Base-by-base conservation (phyloP, 2,113 vertebrate genomes). In the Zosterops borbonicus region DNA sequence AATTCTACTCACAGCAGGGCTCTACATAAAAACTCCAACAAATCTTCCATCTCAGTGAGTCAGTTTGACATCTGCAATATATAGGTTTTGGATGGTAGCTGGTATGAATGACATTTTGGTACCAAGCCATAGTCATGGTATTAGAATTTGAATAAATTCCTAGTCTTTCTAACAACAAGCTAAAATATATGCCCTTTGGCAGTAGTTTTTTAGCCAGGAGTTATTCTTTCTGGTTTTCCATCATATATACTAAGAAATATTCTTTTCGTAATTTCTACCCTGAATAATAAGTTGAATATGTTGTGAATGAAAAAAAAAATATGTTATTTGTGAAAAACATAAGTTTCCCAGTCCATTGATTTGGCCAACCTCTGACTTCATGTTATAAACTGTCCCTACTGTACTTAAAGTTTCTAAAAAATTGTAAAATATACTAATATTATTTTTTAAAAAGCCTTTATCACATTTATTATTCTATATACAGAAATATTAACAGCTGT, bases 11-110 rank as follows among this genome's bases (percentile, higher is more conserved):
- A 97, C 96, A 97, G 97, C 94, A 98, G 97, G 96, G 92, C 95
- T 95, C 90, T 97, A 96, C 94, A 98, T 98, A 98, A 98, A 98
- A 97, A 97, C 90, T 96, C 89, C 93, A 98, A 98, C 98, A 98
- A 98, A 97, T 98, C 94, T 97, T 97, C 85, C 80, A 94, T 96
- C 88, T 97, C 97, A 98, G 97, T 97, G 92, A 96, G 96, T 97
- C 97, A 97, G 88, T 98, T 98, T 98, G 98, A 98, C 95, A 98
- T 96, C 93, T 95, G 64, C 95, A 98, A 97, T 98, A 98, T 98
- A 95, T 92, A 98, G 95, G 93, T 93, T 97, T 97, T 96, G 91
- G 96, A 98, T 98, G 97, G 96, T 81, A 98, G 89, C 89, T 73
- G 96, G 41, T 92, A 96, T 97, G 97, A 98, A 93, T 97, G 97